Evolutionary conservation across 2,113 vertebrate species (phyloP).

Genomic region (Suricata suricatta): DNA sequence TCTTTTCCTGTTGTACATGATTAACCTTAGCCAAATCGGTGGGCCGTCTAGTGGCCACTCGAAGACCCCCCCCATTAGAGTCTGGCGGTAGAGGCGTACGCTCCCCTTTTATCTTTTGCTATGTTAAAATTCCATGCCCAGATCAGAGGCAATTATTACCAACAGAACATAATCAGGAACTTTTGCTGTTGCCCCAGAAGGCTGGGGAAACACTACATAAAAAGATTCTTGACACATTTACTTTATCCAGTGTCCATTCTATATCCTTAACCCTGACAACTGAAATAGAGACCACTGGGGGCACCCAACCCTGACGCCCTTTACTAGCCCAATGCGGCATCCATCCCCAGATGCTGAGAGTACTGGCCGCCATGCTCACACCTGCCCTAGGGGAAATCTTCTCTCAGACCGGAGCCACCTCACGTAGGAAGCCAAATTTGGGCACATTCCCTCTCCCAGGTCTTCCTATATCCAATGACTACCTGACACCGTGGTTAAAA

Average conservation of each 20-base stretch:
- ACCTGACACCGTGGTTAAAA: not conserved
- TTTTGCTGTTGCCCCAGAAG: too few relatives aligned
- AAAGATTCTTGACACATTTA: not conserved
- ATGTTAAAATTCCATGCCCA: too few relatives aligned
- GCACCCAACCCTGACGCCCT: not conserved
- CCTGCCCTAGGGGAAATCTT: not conserved
- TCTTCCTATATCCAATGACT: not conserved
- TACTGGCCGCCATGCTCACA: not conserved
- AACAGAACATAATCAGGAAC: too few relatives aligned
- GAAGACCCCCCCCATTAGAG: too few relatives aligned
- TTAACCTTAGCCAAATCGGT: too few relatives aligned
- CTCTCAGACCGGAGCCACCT: not conserved
- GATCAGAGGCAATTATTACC: too few relatives aligned
- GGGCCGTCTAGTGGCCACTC: too few relatives aligned
- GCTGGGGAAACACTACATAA: too few relatives aligned
- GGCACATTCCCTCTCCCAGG: not conserved
- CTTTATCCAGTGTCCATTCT: not conserved
- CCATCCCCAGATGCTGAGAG: not conserved
- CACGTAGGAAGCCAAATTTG: not conserved
- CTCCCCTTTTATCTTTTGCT: too few relatives aligned
- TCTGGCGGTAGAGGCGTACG: too few relatives aligned
- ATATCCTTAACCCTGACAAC: not conserved
- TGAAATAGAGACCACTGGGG: not conserved
- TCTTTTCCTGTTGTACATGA: too few relatives aligned
- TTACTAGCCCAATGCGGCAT: not conserved